Base-by-base conservation (phyloP, 2,888 invertebrate species). In the Dichetophora obliterata region DNA sequence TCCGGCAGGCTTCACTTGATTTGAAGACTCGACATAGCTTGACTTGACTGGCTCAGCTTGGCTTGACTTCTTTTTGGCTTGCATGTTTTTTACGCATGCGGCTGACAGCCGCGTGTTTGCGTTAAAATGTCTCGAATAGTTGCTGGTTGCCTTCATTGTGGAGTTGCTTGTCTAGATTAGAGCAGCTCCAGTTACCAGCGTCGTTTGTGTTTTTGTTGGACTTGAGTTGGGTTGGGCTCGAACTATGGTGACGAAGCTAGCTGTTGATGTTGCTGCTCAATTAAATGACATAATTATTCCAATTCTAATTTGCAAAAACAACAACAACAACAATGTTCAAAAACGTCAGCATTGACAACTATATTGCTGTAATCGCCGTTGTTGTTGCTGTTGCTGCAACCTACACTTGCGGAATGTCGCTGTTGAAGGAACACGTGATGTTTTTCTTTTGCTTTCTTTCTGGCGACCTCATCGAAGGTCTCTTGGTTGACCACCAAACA, bases 201-300 rank as follows among this genome's bases (percentile, higher is more conserved):
- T 54, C 54, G 54, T 19, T 22, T 54, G 54, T 22, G 54, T 19
- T 43, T 19, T 19, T 43, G 43, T 43, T 43, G 27, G 24, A 59
- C 27, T 27, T 59, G 59, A 37, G 72, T 59, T 71, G 76, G 22
- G 34, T 16, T 19, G 3, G 31, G 3, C 63, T n/a, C n/a, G n/a
- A n/a, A 69, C 70, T 78, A 63, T 79, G 73, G 66, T 71, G 48
- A 75, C 78, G 80, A 78, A 79, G 82, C 86, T 87, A 87, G 85
- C 85, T 43, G 43, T 43, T 43, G 43, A 43, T 43, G 43, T 43
- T 43, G 43, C 43, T 84, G 86, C 87, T 83, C 86, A 87, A 88
- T 87, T 87, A 87, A 87, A 87, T 87, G 88, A 86, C 87, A 88
- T 88, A 87, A 87, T 87, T 87, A 87, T 87, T 86, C 85, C 87